Conservation (phyloP, 2,797 vertebrate species). For the Xenentodon cancila region DNA sequence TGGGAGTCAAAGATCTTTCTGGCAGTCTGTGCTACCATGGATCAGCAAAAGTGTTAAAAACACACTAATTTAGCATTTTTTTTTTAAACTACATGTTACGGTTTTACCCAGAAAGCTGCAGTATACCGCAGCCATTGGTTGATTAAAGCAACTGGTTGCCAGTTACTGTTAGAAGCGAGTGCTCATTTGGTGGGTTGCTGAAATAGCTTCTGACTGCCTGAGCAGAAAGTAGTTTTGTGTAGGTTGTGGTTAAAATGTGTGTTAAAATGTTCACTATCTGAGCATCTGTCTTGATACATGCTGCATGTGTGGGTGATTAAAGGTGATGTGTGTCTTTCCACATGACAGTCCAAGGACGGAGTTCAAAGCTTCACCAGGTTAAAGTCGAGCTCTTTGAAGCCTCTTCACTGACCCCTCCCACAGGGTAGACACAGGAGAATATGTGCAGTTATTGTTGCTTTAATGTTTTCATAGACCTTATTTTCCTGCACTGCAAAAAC, state of each 20-base stretch:
- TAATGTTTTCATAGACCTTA: conserved; percentile 35
- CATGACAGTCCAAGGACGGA: conserved; percentile 64
- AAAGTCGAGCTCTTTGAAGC: conserved; percentile 72
- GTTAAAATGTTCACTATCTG: conserved; percentile 36
- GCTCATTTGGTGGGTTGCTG: too few relatives aligned
- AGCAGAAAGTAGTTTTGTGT: conserved; percentile 7
- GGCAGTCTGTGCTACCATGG: too few relatives aligned
- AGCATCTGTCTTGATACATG: conserved; percentile 50
- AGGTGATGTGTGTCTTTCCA: conserved; percentile 55
- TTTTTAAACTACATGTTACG: too few relatives aligned
- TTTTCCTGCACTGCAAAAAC: neutral
- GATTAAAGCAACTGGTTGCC: too few relatives aligned
- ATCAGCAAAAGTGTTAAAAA: too few relatives aligned
- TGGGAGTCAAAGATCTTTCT: too few relatives aligned
- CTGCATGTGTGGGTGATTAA: conserved; percentile 62
- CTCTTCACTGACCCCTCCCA: conserved; percentile 47
- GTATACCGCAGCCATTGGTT: too few relatives aligned
- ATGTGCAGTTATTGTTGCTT: conserved; percentile 23
- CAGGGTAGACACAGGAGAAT: conserved; percentile 43
- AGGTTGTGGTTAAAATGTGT: conserved; percentile 12
- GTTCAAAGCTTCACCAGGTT: conserved; percentile 70
- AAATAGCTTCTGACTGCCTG: too few relatives aligned
- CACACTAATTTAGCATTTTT: too few relatives aligned
- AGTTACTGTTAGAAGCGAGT: too few relatives aligned
- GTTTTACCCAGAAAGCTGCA: too few relatives aligned